Evolutionary conservation across 2,888 invertebrate species (phyloP), one percentile per base, ranked within the genome.

Genomic region (Timema podura): DNA sequence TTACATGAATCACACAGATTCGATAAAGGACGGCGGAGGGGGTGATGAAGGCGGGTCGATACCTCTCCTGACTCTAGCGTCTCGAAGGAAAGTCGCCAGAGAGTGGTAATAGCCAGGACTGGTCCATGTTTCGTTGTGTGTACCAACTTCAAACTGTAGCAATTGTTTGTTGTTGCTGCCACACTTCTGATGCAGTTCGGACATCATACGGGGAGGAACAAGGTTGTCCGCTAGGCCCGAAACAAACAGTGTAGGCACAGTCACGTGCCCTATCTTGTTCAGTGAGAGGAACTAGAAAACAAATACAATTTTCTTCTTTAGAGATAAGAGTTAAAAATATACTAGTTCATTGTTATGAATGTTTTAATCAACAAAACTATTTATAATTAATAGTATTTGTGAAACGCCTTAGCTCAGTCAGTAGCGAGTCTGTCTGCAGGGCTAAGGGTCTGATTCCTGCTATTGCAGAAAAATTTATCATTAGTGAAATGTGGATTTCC

Each of bases 71-170:
- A 67, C 51, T 73, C 71, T 70, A 5, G 70, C 65, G 44, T 74
- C 74, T 61, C 72, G 68, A 11, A 75, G 70, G 67, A 75, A 75
- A 44, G 70, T 75, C 11, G 70, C 71, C 11, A 75, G 66, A 13
- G 74, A 70, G 47, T 74, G 74, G 68, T 75, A 91, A 77, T 95
- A 97, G 73, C 92, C 93, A 73, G 90, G 87, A 76, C 92, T 89
- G 72, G 91, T 91, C 96, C 96, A 97, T 0, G 96, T 97, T 80
- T 97, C 96, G 78, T 97, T 96, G 81, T 98, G 97, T 0, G 93
- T 92, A 1, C 97, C 97, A 30, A 89, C 87, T 3, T 89, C 87
- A 80, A 96, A 87, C 77, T 91, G 88, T 44, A 90, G 82, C 64
- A 96, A 81, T 75, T 91, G 89, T 82, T 96, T 96, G 76, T 88